Evolutionary conservation across 2,888 invertebrate genomes (phyloP), one percentile per base, ranked within the genome.

Genomic region (Spilarctia lutea): DNA sequence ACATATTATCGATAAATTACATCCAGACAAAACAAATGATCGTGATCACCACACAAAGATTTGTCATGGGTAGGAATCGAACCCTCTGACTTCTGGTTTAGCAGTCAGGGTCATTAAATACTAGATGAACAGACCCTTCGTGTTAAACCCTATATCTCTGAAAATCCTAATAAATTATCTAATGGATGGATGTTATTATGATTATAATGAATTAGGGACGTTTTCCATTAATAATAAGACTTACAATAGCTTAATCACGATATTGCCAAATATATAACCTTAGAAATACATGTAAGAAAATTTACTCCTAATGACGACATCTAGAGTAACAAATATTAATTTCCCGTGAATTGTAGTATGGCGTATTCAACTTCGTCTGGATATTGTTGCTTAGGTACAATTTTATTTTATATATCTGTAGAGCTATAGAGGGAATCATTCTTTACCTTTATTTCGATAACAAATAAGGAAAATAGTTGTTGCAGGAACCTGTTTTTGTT

Each of bases 391-490:
- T 76, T 69, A 24, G 48, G 24, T 52, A 78, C 78, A 85, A 75
- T 79, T 79, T 79, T 78, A 79, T 80, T 78, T 60, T 70, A 69
- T 73, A 79, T 52, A 63, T 63, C 76, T 39, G 11, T 39, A 39
- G 39, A 33, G 42, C 75, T 33, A 71, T 35, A 70, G 69, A 63
- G 72, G 68, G 52, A 80, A 83, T 79, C 79, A 82, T 80, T 80
- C 60, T 39, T 56, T 75, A 75, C 60, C 75, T 67, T 71, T 65
- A 65, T 71, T 74, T 70, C 24, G 71, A 45, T 72, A 69, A 68
- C 75, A 67, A 74, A 83, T 77, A 81, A 85, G 83, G 76, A 81
- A 84, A 85, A 85, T 79, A 79, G 83, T 81, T 85, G 35, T 76
- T 68, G 71, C 83, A 81, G 79, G 81, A 79, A 83, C 78, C 48